These are phyloP conservation scores for Ditylenchus dipsaci DNA, from an alignment of 1,140 invertebrate genomes.

Conservation along the genomic window DNA sequence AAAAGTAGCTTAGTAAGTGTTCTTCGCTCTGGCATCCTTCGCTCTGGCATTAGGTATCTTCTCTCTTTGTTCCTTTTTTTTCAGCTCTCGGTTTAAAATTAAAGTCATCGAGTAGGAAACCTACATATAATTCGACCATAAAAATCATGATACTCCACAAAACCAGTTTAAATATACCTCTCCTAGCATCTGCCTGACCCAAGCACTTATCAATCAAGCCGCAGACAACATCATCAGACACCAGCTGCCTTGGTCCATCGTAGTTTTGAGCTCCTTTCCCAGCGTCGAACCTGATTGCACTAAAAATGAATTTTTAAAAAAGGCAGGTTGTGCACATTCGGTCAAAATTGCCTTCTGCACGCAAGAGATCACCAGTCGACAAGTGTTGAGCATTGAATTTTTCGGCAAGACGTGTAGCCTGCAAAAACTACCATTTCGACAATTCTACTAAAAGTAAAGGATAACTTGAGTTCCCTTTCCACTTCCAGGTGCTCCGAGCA, in stretches of 20 bases:
- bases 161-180: constrained; percentile 66
- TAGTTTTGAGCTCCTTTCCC: constrained; percentile 75
- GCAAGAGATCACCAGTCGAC: constrained; percentile 71
- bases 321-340: too few species aligned
- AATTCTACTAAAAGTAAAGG: too few species aligned
- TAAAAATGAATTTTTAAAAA: too few species aligned
- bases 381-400: constrained; percentile 89
- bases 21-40: too few species aligned
- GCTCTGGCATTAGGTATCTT: too few species aligned
- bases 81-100: too few species aligned
- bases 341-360: constrained; percentile 35
- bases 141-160: too few species aligned
- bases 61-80: too few species aligned
- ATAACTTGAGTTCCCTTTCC: neutral
- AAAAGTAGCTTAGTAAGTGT: too few species aligned
- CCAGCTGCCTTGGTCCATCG: constrained; percentile 86
- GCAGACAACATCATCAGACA: constrained; percentile 87
- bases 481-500: neutral
- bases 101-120: constrained; percentile 95
- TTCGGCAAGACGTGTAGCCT: constrained; percentile 59
- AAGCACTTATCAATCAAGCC: constrained; percentile 87
- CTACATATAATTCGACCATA: constrained; percentile 59
- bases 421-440: neutral
- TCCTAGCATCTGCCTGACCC: constrained; percentile 81
- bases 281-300: constrained; percentile 71